Evolutionary conservation across 23 tunicate species (phyloP), one percentile per base, ranked within the genome.

Genomic region (Oikopleura vanhoeffeni): DNA sequence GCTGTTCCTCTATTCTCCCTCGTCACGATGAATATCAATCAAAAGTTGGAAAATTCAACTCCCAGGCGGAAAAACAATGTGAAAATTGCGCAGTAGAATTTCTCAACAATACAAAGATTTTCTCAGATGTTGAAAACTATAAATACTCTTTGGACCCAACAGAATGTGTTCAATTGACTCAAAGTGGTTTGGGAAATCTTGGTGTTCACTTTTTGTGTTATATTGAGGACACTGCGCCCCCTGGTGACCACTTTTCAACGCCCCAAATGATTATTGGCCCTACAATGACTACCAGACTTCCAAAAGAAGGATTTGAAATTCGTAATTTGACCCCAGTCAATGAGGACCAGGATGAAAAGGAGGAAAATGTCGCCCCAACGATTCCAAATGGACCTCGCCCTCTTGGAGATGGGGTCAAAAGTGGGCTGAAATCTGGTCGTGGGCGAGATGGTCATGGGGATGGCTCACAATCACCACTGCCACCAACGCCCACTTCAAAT

Each of bases 401-500:
- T 30, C 34, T 13, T 13, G 79, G 79, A 33, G 79, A 71, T 32
- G 79, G 79, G 36, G 2, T 4, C 34, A 71, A 71, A 30, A 24
- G 13, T 13, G 24, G 64, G 13, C n/a, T n/a, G n/a, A 71, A 71
- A 71, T 38, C 38, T 2, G 35, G 34, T 30, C 34, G 34, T 4
- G 79, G 38, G 4, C 79, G 79, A 32, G 79, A 71, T 32, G 79
- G 79, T 2, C 27, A 71, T 71, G 79, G 34, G 34, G 79, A 71
- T 38, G 79, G 79, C 27, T 71, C 79, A 2, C 79, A 71, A 38
- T 13, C 34, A 2, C 79, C 79, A 71, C 35, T 71, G 79, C 79
- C 79, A 71, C 79, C 79, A 13, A 71, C 79, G 27, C 79, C 79
- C 32, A 71, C 79, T 32, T 71, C 79, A 13, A 49, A 49, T 24